Percentiles rank a stretch among this genome's conserved stretches.
Evolutionary conservation across 2,888 invertebrate genomes (phyloP).

Genomic region (Chaetogeoica ovagalla): DNA sequence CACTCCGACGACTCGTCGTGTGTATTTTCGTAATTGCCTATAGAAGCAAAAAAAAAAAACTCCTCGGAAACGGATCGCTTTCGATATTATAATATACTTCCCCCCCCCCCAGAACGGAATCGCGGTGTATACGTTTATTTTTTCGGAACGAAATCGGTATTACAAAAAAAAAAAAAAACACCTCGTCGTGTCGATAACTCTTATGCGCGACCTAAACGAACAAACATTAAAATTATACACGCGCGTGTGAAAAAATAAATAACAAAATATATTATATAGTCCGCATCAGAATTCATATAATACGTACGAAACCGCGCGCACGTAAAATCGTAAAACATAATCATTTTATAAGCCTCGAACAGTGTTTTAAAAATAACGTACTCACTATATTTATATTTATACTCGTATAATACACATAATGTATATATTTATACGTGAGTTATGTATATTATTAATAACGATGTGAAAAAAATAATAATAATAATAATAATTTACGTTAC

Average conservation of each 20-base stretch:
- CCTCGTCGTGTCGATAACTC: no score
- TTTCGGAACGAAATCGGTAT: no score
- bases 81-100: no score
- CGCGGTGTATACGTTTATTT: no score
- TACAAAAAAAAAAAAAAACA: no score
- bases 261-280: conserved; percentile 30
- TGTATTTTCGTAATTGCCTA: no score
- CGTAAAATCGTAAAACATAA: conserved; percentile 39
- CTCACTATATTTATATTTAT: not conserved
- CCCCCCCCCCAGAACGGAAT: no score
- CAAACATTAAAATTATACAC: not conserved
- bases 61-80: not conserved
- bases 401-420: not conserved
- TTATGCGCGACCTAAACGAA: not conserved
- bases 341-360: conserved; percentile 36
- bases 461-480: not conserved
- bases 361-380: not conserved
- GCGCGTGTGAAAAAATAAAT: not conserved
- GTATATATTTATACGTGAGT: no score
- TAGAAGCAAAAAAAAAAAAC: no score
- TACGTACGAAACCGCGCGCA: not conserved
- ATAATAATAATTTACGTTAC: no score
- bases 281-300: not conserved
- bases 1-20: no score
- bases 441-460: not conserved